These are phyloP conservation scores for Pygoscelis adeliae DNA, from an alignment of 2,113 vertebrate genomes.

Conservation along the genomic window DNA sequence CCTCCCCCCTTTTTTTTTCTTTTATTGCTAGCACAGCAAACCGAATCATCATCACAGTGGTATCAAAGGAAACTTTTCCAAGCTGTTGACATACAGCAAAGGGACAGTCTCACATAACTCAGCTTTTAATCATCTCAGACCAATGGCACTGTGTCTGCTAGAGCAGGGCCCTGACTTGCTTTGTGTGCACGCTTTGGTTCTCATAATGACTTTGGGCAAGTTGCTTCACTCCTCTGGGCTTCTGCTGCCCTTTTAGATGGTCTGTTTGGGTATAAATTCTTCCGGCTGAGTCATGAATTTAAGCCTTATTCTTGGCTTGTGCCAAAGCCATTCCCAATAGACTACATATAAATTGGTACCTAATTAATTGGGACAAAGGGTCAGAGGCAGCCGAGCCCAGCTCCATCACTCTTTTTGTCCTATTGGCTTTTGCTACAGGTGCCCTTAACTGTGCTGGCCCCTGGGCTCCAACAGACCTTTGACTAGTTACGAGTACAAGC, in stretches of 20 bases:
- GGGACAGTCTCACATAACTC: neutral
- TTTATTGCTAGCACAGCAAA: neutral
- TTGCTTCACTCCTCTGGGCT: neutral
- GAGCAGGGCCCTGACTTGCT: neutral
- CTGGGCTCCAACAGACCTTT: neutral
- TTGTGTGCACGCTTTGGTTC: neutral
- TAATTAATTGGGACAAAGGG: neutral
- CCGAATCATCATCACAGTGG: fast-evolving
- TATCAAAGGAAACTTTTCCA: neutral
- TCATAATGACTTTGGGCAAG: fast-evolving
- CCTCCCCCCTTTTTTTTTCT: too few relatives aligned
- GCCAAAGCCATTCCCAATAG: neutral
- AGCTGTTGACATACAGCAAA: neutral
- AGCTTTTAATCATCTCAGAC: neutral
- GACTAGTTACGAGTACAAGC: neutral
- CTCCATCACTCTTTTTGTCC: neutral
- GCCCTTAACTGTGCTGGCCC: neutral
- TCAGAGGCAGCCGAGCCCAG: neutral
- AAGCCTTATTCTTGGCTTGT: neutral
- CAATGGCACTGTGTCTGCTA: too few relatives aligned
- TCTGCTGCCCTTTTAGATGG: neutral
- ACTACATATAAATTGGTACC: neutral
- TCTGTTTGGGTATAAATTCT: neutral
- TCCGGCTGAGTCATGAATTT: neutral
- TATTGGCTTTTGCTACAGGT: neutral